Base-by-base conservation (phyloP, 2,113 vertebrate species). In the Empidonax traillii region DNA sequence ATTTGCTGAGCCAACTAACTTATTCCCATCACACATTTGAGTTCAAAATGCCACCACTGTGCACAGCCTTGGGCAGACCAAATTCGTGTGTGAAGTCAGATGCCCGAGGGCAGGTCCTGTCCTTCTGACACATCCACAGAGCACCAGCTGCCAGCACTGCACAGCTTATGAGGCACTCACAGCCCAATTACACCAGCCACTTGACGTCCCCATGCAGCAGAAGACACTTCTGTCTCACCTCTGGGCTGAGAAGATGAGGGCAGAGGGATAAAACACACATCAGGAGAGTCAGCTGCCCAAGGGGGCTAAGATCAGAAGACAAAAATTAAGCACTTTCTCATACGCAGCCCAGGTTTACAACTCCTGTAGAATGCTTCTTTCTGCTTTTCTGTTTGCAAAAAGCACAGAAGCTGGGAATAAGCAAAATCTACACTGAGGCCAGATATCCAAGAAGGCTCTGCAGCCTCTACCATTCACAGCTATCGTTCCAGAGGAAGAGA, bases 101-200 rank as follows among this genome's bases (percentile, higher is more conserved):
- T 3, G 20, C 8, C 41, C 0, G 0, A 52, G 49, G 68, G 44
- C 72, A 83, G 53, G 76, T 68, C 39, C 58, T 0, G 0, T 19
- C 49, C 55, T 59, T 52, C 33, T 41, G 76, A 19, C 47, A 31
- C 9, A 19, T 53, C 13, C 7, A 0, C 4, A 3, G 76, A 30
- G 53, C 63, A 84, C 33, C 75, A 46, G 84, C 68, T 84, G 72
- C 53, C 7, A 1, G 35, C 49, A 25, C 12, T 0, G 12, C 1
- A 1, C 25, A 17, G 21, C n/a, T 2, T 4, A 2, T 0, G 11
- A 43, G 43, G 27, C 0, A 0, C 44, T 6, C 5, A 3, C 47
- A 44, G 65, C 43, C 37, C 2, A 6, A 13, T 55, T 35, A 10
- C 2, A 8, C 67, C 41, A 3, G 3, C 41, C 16, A n/a, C 14